Evolutionary conservation across 2,797 vertebrate genomes (phyloP).

Genomic region (Characodon lateralis): DNA sequence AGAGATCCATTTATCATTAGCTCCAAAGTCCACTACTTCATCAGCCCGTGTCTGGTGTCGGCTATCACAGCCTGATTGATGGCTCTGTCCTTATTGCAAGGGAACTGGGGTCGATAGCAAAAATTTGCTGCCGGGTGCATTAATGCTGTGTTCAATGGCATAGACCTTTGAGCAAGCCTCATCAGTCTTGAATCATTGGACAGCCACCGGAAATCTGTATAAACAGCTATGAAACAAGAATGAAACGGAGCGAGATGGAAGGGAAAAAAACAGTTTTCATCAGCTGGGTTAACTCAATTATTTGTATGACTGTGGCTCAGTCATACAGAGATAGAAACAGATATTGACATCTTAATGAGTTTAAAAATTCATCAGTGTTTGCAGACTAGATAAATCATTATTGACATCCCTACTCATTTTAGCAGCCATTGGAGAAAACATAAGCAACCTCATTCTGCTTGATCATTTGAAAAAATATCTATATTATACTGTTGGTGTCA

Average conservation of each 20-base stretch:
- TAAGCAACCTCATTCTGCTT: neutral
- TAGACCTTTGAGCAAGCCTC: slow-evolving; percentile 76
- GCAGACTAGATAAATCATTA: slow-evolving; percentile 12
- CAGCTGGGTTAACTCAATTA: slow-evolving; percentile 55
- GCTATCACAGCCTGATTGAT: slow-evolving; percentile 77
- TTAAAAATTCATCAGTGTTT: slow-evolving; percentile 11
- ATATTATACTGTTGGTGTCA: neutral
- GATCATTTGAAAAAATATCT: neutral
- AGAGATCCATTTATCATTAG: slow-evolving; percentile 77
- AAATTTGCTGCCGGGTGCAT: slow-evolving; percentile 80
- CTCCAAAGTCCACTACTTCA: slow-evolving; percentile 75
- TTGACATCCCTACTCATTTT: neutral
- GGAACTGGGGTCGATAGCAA: slow-evolving; percentile 74
- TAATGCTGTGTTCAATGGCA: slow-evolving; percentile 75
- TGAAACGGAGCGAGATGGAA: slow-evolving; percentile 25
- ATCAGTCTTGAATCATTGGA: slow-evolving; percentile 78
- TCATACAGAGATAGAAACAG: slow-evolving; percentile 14
- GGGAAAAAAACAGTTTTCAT: slow-evolving; percentile 52
- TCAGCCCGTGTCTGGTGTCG: slow-evolving; percentile 73
- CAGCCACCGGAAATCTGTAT: slow-evolving; percentile 63
- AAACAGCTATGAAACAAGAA: slow-evolving; percentile 62
- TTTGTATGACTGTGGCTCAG: slow-evolving; percentile 39
- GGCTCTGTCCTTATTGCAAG: slow-evolving; percentile 73
- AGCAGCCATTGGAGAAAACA: neutral
- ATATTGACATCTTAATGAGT: slow-evolving; percentile 31